Base-by-base conservation (phyloP, 2,888 invertebrate genomes). In the Heliconius cydno region DNA sequence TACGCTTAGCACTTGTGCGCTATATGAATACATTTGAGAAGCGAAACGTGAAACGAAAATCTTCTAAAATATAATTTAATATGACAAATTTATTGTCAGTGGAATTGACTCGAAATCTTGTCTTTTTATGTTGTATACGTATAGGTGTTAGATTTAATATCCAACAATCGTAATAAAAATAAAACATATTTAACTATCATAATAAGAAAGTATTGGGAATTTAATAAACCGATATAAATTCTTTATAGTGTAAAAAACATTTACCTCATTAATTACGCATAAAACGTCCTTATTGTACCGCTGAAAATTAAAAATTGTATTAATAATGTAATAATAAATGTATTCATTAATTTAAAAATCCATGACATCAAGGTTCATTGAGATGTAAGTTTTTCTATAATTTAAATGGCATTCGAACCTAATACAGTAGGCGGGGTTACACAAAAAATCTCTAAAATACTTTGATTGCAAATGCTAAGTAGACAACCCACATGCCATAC, bases 191-290 rank as follows among this genome's bases (percentile, higher is more conserved):
- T 34, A 9, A 57, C 9, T 22, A 22, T 22, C 3, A 10, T 60
- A 6, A 15, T 15, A 28, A 15, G 28, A 30, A 30, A 65, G 7
- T 65, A 15, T 65, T 65, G 2, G 28, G 7, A 65, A 28, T 65
- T 65, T 28, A 13, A 63, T 28, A 28, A 5, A 13, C 5, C 34
- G 1, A 68, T 38, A n/a, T 13, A 3, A 68, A 38, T 67, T 30
- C 28, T 28, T 28, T 28, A 28, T 28, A 28, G 28, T 28, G 28
- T 28, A 28, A 28, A 28, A 28, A 2, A 79, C 9, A 67, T 15
- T 73, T 81, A 94, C 93, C 93, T 88, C 76, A 81, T 93, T 91
- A 76, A 91, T 86, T 76, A 92, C 79, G 85, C 94, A 94, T 79
- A 89, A 82, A 66, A 94, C 90, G 84, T 92, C 91, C 81, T 90